phyloP scores from a whole-genome alignment of 2,888 invertebrate genomes.

The Adelognathus sp. region DNA sequence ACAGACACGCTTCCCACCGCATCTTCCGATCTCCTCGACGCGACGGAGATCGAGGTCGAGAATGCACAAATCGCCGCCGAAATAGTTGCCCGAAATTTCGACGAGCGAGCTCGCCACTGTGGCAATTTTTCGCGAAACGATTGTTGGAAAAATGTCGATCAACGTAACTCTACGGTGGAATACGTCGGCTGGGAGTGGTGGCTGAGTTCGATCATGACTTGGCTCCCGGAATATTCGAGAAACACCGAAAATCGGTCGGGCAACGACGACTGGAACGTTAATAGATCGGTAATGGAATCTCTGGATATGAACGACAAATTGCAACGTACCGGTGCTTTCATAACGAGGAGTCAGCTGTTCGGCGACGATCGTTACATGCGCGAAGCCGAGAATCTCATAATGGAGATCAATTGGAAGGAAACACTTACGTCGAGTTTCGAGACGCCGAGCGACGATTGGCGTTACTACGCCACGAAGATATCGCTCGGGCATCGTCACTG shows the following conservation, averaged over 20 bases:
- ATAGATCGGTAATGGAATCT: slow-evolving; percentile 10
- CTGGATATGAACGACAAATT: slow-evolving; percentile 52
- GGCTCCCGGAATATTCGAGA: slow-evolving; percentile 69
- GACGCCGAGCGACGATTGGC: slow-evolving; percentile 69
- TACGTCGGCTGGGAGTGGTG: slow-evolving; percentile 70
- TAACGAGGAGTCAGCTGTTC: slow-evolving; percentile 64
- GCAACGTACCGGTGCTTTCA: slow-evolving; percentile 52
- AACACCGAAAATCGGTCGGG: slow-evolving; percentile 33
- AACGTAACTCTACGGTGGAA: slow-evolving; percentile 31
- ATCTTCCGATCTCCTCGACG: background rate
- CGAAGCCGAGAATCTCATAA: slow-evolving; percentile 62
- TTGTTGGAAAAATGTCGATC: background rate
- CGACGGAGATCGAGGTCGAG: background rate
- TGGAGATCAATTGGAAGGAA: slow-evolving; percentile 72
- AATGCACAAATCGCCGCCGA: background rate
- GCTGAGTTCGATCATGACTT: slow-evolving; percentile 71
- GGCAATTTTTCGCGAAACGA: background rate
- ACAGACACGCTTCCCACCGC: background rate
- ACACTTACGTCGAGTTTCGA: slow-evolving; percentile 67
- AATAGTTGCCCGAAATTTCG: background rate
- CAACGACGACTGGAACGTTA: background rate
- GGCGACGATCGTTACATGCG: slow-evolving; percentile 55
- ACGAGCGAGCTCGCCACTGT: background rate
- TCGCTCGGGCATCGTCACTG: slow-evolving; percentile 67
- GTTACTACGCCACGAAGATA: slow-evolving; percentile 69